phyloP scores from a whole-genome alignment of 2,113 vertebrate genomes.

The Oreochromis tanganicae region DNA sequence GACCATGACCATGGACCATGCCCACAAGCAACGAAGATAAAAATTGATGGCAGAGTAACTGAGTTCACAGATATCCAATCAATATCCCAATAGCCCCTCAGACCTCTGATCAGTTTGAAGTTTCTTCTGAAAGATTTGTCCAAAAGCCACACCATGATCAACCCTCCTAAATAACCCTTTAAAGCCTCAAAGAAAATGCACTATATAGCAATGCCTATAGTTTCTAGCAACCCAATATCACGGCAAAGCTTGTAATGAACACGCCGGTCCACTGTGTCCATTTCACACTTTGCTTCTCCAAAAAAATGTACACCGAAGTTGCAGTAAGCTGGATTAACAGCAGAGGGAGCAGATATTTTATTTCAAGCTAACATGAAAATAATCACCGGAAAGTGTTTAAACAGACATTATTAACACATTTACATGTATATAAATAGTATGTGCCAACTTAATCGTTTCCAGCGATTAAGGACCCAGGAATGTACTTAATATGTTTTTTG shows the following conservation, averaged over 20 bases:
- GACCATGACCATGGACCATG: neutral
- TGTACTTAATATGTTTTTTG: neutral
- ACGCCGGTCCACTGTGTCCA: neutral
- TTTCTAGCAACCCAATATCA: neutral
- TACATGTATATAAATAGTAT: neutral
- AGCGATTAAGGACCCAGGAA: neutral
- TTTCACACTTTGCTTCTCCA: neutral
- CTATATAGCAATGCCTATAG: neutral
- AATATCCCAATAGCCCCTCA: neutral
- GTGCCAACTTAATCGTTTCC: neutral
- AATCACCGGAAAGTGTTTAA: neutral
- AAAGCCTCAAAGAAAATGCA: neutral
- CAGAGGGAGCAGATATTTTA: neutral
- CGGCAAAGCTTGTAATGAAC: neutral
- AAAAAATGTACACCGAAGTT: neutral
- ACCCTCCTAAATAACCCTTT: neutral
- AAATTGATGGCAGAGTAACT: neutral
- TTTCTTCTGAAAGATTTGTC: neutral
- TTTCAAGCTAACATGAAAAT: neutral
- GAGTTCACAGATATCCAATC: neutral
- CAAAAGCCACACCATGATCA: neutral
- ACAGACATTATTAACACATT: neutral
- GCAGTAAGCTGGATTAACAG: neutral
- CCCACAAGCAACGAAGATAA: neutral
- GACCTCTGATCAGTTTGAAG: neutral